Evolutionary conservation across 2,888 invertebrate genomes (phyloP), one percentile per base, ranked within the genome.

Genomic region (Amphipoea oculea): DNA sequence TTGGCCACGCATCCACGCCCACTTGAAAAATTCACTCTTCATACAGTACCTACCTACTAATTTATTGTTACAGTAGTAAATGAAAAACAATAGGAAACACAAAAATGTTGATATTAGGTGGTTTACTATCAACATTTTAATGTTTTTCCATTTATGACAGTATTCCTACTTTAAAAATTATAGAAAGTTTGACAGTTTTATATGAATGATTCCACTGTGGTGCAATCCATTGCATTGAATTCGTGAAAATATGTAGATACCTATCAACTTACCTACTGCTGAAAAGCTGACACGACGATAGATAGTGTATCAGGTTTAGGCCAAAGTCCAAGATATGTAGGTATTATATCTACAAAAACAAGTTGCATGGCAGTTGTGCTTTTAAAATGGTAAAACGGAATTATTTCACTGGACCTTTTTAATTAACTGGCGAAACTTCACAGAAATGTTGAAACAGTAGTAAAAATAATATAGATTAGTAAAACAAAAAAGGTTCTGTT

Each of bases 191-290:
- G 36, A n/a, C 7, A 48, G 62, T 62, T 63, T 79, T 54, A 20
- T 75, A 72, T 68, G 45, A 72, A 69, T 79, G 63, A 78, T 73
- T 63, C 20, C 65, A 63, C 2, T n/a, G 40, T 42, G 65, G 70
- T 79, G 85, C 67, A 86, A 84, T 70, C n/a, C 4, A 11, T 42
- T n/a, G n/a, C 20, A 65, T 71, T 17, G 11, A 23, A 69, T 77
- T 77, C 72, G 74, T 77, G 63, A 80, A 76, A 74, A 67, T 82
- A 73, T 29, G 48, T 74, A 82, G 84, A 40, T n/a, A 62, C 40
- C 40, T 89, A 87, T 91, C 89, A 81, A 79, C 78, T 91, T 91
- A 79, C 78, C 91, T 91, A 87, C 91, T 76, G 72, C 81, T 80
- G 78, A 90, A 91, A 82, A 85, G 91, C 91, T 83, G 78, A 89